Evolutionary conservation across 2,888 invertebrate species (phyloP).

Genomic region (Melinaea marsaeus): DNA sequence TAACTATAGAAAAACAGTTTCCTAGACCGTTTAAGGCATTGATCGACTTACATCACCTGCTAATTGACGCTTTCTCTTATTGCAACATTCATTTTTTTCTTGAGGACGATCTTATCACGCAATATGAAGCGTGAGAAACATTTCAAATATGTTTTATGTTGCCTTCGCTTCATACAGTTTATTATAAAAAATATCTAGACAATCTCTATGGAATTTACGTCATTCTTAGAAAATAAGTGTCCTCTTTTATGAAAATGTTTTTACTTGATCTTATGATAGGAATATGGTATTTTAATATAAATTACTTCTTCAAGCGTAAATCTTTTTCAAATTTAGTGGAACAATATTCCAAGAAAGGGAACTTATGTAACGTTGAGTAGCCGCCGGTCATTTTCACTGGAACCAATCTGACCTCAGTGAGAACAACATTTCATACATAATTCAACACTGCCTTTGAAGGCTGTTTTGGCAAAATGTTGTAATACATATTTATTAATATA

Average conservation of each 20-base stretch:
- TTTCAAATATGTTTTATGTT: neutral
- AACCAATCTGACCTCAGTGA: slow-evolving; percentile 2
- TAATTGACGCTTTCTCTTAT: slow-evolving; percentile 28
- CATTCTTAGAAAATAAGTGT: too few species aligned
- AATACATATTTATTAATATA: slow-evolving; percentile 3
- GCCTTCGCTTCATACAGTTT: neutral
- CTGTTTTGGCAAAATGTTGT: neutral
- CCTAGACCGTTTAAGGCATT: slow-evolving; percentile 24
- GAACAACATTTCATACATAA: slow-evolving; percentile 1
- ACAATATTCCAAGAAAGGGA: too few species aligned
- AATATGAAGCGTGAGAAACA: slow-evolving; percentile 23
- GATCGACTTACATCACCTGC: slow-evolving; percentile 13
- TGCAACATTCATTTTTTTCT: slow-evolving; percentile 23
- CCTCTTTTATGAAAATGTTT: too few species aligned
- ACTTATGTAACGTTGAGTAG: neutral
- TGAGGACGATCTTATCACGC: slow-evolving; percentile 22
- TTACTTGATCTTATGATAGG: too few species aligned
- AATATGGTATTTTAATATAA: too few species aligned
- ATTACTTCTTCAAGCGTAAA: too few species aligned
- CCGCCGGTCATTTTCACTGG: neutral
- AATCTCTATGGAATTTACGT: too few species aligned
- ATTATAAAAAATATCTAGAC: neutral
- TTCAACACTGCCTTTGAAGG: neutral
- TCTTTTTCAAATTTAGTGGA: too few species aligned
- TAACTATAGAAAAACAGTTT: slow-evolving; percentile 8